Conservation (phyloP, 2,888 invertebrate genomes). For the Noctua janthe region DNA sequence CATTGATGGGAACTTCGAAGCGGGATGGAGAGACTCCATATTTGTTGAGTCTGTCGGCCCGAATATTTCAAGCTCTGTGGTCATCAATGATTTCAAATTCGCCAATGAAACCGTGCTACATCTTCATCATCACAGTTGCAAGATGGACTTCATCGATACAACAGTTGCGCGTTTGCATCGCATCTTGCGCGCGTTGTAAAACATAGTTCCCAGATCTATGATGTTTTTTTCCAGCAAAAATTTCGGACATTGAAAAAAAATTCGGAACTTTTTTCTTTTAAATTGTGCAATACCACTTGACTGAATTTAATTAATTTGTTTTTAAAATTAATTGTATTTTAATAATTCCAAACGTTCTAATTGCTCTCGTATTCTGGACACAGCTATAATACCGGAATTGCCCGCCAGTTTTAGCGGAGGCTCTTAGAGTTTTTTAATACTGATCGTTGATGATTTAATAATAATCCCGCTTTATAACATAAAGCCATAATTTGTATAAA, state of each 20-base stretch:
- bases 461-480: background rate
- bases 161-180: no score
- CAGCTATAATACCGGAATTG: background rate
- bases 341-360: background rate
- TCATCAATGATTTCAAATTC: constrained; percentile 99
- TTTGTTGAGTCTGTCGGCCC: constrained; percentile 99
- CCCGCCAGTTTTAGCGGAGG: background rate
- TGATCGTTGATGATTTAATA: background rate
- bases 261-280: no score
- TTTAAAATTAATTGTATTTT: no score
- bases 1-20: constrained; percentile 98
- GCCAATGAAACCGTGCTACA: constrained; percentile 98
- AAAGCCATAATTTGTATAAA: background rate
- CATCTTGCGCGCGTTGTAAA: no score
- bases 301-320: no score
- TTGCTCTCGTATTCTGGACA: background rate
- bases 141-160: no score
- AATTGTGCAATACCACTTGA: no score
- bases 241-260: no score
- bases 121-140: constrained; percentile 99
- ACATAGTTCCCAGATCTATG: background rate
- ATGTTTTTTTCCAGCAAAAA: background rate
- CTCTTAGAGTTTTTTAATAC: background rate
- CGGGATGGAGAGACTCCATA: constrained; percentile 99
- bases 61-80: constrained; percentile 99